Conservation (phyloP, 2,797 vertebrate species). For the Phrynocephalus guinanensis region DNA sequence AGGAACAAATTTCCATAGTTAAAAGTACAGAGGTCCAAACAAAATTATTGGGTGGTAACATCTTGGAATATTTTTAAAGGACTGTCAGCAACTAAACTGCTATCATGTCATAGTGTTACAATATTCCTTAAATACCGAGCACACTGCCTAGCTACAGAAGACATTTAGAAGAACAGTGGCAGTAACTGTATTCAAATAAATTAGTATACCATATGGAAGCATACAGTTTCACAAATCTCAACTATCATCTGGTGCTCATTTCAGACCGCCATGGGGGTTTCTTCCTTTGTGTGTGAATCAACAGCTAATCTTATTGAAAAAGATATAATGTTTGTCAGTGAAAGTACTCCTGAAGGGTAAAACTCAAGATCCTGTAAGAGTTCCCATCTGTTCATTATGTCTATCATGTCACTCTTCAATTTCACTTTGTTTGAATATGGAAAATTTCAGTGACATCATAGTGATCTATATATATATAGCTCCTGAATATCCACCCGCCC, state of each 20-base stretch:
- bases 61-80: constrained; percentile 22
- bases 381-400: neutral
- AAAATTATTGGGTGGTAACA: constrained; percentile 14
- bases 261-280: neutral
- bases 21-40: constrained; percentile 10
- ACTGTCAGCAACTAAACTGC: neutral
- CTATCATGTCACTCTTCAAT: neutral
- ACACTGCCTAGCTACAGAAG: constrained; percentile 1
- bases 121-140: neutral
- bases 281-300: neutral
- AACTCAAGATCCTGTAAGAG: neutral
- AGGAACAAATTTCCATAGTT: neutral
- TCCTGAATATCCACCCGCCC: neutral
- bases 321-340: constrained; percentile 1
- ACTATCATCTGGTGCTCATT: neutral
- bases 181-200: neutral
- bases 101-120: constrained; percentile 1
- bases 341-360: neutral
- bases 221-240: neutral
- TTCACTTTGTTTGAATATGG: neutral
- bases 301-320: constrained; percentile 3
- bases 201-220: neutral
- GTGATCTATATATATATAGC: neutral
- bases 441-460: neutral
- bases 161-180: neutral